Conservation (phyloP, 2,888 invertebrate species). For the Arge pagana region DNA sequence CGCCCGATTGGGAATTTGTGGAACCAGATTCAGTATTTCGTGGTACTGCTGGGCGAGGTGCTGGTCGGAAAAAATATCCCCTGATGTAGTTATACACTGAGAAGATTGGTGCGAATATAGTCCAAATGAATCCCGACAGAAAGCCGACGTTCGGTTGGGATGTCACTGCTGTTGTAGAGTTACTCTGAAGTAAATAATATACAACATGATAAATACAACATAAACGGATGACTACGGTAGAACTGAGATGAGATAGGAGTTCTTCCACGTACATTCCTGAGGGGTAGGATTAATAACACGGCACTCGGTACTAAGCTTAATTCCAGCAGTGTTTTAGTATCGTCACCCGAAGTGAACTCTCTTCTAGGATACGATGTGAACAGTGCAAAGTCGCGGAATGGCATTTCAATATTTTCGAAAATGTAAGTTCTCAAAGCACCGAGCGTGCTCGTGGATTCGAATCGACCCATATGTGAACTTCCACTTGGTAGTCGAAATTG, state of each 20-base stretch:
- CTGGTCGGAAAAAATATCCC: conserved; percentile 55
- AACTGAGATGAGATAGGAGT: not conserved
- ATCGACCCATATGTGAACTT: conserved; percentile 72
- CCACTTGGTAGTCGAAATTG: conserved; percentile 90
- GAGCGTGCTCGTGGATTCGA: conserved; percentile 70
- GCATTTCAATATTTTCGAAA: conserved; percentile 60
- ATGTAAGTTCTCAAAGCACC: conserved; percentile 63
- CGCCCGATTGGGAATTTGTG: conserved; percentile 24
- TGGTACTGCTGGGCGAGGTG: conserved; percentile 45
- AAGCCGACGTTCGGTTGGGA: conserved; percentile 57
- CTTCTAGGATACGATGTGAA: conserved; percentile 79
- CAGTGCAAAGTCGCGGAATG: conserved; percentile 68
- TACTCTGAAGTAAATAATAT: conserved; percentile 38
- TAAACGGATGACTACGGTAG: not conserved
- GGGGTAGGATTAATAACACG: conserved; percentile 73
- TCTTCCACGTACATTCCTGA: conserved; percentile 51
- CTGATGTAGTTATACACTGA: conserved; percentile 63
- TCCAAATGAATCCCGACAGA: conserved; percentile 64
- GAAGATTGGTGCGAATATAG: conserved; percentile 66
- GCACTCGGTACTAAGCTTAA: conserved; percentile 77
- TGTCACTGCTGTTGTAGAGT: conserved; percentile 42
- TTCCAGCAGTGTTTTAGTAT: conserved; percentile 64
- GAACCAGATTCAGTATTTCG: conserved; percentile 39
- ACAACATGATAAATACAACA: not conserved
- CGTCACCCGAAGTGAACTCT: conserved; percentile 65